Evolutionary conservation across 2,113 vertebrate genomes (phyloP), one percentile per base, ranked within the genome.

Genomic region (Sarotherodon lohbergeri): DNA sequence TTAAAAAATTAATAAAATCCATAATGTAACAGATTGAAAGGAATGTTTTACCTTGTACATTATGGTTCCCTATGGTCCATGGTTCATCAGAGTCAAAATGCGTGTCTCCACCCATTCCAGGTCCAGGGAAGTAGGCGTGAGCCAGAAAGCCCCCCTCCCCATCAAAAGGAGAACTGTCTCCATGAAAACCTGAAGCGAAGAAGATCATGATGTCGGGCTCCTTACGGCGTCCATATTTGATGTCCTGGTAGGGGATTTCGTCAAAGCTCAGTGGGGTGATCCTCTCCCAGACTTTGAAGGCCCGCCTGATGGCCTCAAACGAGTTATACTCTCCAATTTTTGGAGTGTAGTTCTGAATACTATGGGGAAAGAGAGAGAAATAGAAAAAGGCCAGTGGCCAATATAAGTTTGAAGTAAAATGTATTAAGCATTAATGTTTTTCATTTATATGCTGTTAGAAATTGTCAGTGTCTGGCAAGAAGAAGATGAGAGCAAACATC

Each of bases 141-240:
- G 98, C 99, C 85, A 99, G 95, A 89, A 99, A 99, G 16, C 99
- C 99, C n/a, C 98, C 99, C 0, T 96, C 92, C 5, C 99, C 99
- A 0, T 99, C 99, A 12, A 99, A 99, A 2, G 99, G 99, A 7
- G 98, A 99, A 93, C 99, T 99, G 97, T 99, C 99, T 1, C 98
- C 98, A 0, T 99, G 99, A 95, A 98, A 99, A 50, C 98, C 97
- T 0, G 98, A 99, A 48, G 99, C 98, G 3, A 99, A 99, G 93
- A 99, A 98, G 91, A 99, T 98, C 97, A 99, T 97, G 95, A 99
- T 98, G 96, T 99, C 99, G 0, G 98, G 98, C 80, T 98, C 98
- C 91, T 98, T 98, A 80, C 97, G 98, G 79, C 97, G 93, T 91
- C 97, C 97, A 82, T 98, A 97, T 84, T 97, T 96, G 93, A 98